A percentile compares a stretch with the other conserved stretches of the same genome.
Conservation (phyloP, 2,888 invertebrate species). For the Oscheius myriophilus region DNA sequence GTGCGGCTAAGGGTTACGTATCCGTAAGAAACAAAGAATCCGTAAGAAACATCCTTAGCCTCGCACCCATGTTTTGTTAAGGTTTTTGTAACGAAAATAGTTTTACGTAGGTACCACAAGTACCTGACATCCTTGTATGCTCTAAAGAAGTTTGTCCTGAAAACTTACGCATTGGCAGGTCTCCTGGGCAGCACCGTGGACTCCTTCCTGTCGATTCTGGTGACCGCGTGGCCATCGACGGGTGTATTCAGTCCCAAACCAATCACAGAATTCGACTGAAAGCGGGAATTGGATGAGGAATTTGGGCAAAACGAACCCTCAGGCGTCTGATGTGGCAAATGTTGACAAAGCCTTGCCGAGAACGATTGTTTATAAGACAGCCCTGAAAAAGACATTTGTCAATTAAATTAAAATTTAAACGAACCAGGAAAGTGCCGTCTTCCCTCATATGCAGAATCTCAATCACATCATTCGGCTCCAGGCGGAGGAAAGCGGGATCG, state of each 20-base stretch:
- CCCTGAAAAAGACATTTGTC: conserved; percentile 37
- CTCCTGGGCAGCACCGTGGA: conserved; percentile 50
- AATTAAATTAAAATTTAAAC: neutral
- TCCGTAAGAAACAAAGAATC: no score
- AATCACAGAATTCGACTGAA: conserved; percentile 38
- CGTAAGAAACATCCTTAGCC: no score
- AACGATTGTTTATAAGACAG: conserved; percentile 39
- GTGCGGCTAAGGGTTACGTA: no score
- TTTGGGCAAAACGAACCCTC: conserved; percentile 29
- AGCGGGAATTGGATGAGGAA: neutral
- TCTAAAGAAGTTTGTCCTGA: neutral
- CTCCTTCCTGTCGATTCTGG: conserved; percentile 42
- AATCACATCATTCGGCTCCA: conserved; percentile 51
- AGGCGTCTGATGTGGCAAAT: conserved; percentile 33
- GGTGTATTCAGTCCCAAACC: conserved; percentile 10
- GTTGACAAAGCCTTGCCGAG: conserved; percentile 44
- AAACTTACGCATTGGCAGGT: conserved; percentile 23
- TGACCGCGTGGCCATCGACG: neutral
- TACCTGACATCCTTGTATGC: no score
- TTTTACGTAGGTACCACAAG: no score
- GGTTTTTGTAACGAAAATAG: no score
- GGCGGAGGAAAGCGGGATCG: conserved; percentile 36
- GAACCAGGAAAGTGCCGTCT: conserved; percentile 29
- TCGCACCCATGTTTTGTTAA: no score
- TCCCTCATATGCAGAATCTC: conserved; percentile 51